Conservation (phyloP, 2,888 invertebrate genomes). For the Mesoligia furuncula region DNA sequence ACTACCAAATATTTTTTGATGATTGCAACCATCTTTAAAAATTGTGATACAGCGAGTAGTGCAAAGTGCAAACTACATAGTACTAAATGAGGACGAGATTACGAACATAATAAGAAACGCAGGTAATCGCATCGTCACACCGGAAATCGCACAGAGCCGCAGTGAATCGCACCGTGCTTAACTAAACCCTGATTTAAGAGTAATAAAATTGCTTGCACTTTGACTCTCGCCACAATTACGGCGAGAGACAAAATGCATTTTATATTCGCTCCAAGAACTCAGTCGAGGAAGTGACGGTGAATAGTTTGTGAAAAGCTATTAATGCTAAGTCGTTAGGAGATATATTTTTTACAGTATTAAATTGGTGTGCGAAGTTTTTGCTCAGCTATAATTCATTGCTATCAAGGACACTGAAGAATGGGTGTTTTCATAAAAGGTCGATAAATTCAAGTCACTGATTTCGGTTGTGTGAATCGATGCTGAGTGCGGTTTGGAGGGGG, state of each 20-base stretch:
- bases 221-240: no score
- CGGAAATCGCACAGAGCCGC: background rate
- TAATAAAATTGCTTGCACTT: conserved; percentile 32
- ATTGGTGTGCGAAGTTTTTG: no score
- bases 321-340: background rate
- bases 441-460: background rate
- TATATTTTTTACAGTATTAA: conserved; percentile 9
- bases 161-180: background rate
- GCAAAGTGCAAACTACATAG: no score
- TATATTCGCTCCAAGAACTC: conserved; percentile 9
- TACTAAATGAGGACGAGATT: no score
- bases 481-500: background rate
- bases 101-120: background rate
- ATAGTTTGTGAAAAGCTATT: conserved; percentile 5
- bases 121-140: background rate
- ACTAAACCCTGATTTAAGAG: conserved; percentile 25
- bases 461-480: background rate
- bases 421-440: background rate
- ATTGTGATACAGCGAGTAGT: no score
- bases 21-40: no score
- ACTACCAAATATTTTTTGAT: no score
- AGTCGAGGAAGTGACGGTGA: conserved; percentile 17
- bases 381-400: background rate
- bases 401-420: background rate
- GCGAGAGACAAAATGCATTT: conserved; percentile 27